Evolutionary conservation across 2,797 vertebrate species (phyloP).

Genomic region (Sebastes wilsoni): DNA sequence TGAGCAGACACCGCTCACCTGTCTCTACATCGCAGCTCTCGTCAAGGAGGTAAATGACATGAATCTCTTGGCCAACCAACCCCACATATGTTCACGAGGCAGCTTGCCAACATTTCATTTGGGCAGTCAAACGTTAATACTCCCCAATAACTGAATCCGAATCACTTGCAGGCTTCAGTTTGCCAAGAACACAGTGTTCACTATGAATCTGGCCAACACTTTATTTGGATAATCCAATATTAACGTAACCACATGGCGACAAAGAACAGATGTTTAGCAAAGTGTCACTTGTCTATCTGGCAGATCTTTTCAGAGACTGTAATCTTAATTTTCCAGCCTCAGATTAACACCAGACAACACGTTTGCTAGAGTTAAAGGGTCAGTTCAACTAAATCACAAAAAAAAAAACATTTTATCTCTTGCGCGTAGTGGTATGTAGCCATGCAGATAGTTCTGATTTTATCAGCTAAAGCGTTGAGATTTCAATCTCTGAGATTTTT

Average conservation of each 20-base stretch:
- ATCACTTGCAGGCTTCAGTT: constrained; percentile 27
- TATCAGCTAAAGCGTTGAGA: not conserved
- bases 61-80: not conserved
- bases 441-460: not conserved
- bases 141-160: constrained; percentile 26
- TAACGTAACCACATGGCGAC: constrained; percentile 26
- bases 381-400: not conserved
- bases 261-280: constrained; percentile 45
- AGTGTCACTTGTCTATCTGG: constrained; percentile 24
- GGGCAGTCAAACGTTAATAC: constrained; percentile 4
- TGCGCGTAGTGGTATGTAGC: not conserved
- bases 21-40: constrained; percentile 94
- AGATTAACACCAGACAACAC: not conserved
- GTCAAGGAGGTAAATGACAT: constrained; percentile 88
- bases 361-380: not conserved
- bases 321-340: not conserved
- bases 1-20: constrained; percentile 98
- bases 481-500: not conserved
- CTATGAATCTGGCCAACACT: constrained; percentile 33
- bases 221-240: constrained; percentile 27
- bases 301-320: constrained; percentile 7
- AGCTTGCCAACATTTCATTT: not conserved
- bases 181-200: constrained; percentile 51
- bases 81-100: not conserved
- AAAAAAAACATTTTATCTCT: not conserved